A percentile compares a stretch with the other conserved stretches of the same genome.
phyloP scores from a whole-genome alignment of 2,797 vertebrate species.

The Champsocephalus esox region DNA sequence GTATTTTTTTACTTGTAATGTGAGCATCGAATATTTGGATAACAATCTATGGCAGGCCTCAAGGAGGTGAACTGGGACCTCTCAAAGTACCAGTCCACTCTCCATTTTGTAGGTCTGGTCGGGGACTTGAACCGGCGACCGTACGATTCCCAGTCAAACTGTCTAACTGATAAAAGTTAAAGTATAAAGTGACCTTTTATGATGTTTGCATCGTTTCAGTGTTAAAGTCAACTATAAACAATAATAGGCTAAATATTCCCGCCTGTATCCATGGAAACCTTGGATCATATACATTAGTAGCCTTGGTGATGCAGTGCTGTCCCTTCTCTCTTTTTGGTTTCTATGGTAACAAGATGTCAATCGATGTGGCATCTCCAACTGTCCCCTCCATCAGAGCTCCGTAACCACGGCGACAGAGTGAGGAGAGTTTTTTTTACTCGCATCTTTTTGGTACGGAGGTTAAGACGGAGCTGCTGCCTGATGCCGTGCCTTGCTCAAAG shows the following conservation, averaged over 20 bases:
- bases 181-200: too few species aligned
- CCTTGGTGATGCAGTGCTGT: slow-evolving; percentile 33
- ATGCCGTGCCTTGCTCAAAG: slow-evolving; percentile 49
- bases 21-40: too few species aligned
- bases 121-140: too few species aligned
- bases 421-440: background rate
- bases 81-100: too few species aligned
- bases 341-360: slow-evolving; percentile 68
- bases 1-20: too few species aligned
- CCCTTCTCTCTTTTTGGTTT: slow-evolving; percentile 25
- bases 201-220: too few species aligned
- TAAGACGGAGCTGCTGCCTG: slow-evolving; percentile 34
- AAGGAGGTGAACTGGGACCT: too few species aligned
- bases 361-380: slow-evolving; percentile 58
- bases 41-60: too few species aligned
- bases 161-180: too few species aligned
- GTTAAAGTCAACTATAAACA: too few species aligned
- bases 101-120: too few species aligned
- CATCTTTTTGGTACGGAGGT: background rate
- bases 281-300: background rate
- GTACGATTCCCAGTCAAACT: too few species aligned
- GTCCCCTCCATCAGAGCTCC: slow-evolving; percentile 42
- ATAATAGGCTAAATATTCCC: background rate
- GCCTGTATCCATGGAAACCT: background rate
- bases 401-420: slow-evolving; percentile 54